These are phyloP conservation scores for Myopa testacea DNA, from an alignment of 2,888 invertebrate genomes.

Conservation along the genomic window DNA sequence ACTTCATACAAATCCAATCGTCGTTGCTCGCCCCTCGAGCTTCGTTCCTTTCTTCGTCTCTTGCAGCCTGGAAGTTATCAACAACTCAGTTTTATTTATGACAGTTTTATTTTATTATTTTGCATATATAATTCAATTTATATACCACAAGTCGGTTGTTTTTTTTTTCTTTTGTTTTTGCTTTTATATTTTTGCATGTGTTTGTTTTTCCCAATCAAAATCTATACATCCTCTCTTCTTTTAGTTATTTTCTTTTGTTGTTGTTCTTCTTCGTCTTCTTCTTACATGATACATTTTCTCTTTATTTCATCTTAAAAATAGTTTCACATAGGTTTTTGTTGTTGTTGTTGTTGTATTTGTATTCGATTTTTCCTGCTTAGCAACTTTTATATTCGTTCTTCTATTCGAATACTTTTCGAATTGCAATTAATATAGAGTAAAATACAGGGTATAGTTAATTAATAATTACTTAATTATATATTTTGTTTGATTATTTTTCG, in stretches of 20 bases:
- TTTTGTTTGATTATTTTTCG: too few species aligned
- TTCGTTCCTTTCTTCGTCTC: too few species aligned
- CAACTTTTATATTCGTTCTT: slow-evolving; percentile 6
- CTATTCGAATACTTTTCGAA: neutral
- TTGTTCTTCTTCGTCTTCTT: too few species aligned
- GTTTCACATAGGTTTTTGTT: neutral
- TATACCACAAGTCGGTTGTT: neutral
- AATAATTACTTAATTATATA: neutral
- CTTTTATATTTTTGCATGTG: neutral
- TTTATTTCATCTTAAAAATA: neutral
- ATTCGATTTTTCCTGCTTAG: neutral
- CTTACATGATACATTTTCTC: too few species aligned
- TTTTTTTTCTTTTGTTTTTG: neutral
- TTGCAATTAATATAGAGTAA: slow-evolving; percentile 1
- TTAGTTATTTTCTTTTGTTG: neutral
- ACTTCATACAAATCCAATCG: too few species aligned
- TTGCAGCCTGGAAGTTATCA: neutral
- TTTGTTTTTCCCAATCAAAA: neutral
- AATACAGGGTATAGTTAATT: neutral
- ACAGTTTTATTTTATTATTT: slow-evolving; percentile 9
- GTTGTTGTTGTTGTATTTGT: neutral
- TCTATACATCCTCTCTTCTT: neutral
- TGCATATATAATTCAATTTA: slow-evolving; percentile 9
- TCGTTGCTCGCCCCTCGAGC: too few species aligned
- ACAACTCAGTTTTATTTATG: neutral